Base-by-base conservation (phyloP, 2,888 invertebrate genomes). In the Nineta flava region DNA sequence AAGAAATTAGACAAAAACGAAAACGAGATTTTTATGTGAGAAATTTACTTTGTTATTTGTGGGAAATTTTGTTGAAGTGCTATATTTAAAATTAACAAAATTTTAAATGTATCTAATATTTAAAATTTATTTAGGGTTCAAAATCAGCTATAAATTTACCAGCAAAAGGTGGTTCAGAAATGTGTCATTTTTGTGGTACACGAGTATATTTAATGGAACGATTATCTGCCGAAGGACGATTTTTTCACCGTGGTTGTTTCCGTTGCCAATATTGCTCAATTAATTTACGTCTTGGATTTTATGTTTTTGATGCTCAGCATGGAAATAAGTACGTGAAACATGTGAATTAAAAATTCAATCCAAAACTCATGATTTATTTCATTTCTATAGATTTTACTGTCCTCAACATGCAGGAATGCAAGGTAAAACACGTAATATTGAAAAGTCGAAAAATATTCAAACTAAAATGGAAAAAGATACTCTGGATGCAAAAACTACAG, bases 141-240 rank as follows among this genome's bases (percentile, higher is more conserved):
- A 79, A 77, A 61, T 70, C 74, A 52, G 71, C 75, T 40, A 61
- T 79, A 50, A 69, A 73, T 21, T 67, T 83, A 52, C 78, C 80
- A 48, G 72, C 76, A 46, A 79, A 79, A 64, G 77, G 77, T 51
- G 78, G 77, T 50, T 83, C 83, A 9, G 85, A 87, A 65, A 74
- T 74, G 60, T 91, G 82, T 70, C 90, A 81, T 71, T 91, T 93
- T 69, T 96, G 96, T 69, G 79, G 82, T 49, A 85, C 87, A 66
- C 78, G 88, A 43, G 95, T 96, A 49, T 96, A 96, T 66, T 78
- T 95, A 26, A 92, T 95, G 73, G 95, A 96, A 67, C 77, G 88
- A 55, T 78, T 93, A 55, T 83, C 81, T 44, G 90, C 93, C 3
- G 90, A 91, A 72, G 92, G 92, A 13, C 76, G 87, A 59, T 87